Evolutionary conservation across 1,140 invertebrate species (phyloP), one percentile per base, ranked within the genome.

Genomic region (Leptinotarsa defecta): DNA sequence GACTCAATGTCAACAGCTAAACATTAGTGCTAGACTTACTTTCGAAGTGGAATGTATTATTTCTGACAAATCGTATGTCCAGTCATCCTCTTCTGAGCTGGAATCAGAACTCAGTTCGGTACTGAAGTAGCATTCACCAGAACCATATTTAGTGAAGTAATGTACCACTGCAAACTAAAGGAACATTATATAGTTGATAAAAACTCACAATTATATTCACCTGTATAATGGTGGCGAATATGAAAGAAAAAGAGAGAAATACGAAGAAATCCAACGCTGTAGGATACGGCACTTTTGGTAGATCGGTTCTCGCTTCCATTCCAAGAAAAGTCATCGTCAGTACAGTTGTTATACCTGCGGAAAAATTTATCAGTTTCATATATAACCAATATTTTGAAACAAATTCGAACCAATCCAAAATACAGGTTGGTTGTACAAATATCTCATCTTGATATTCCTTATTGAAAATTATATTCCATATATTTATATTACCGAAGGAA

Each of bases 241-340:
- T 94, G 84, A 95, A 96, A 2, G 90, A 91, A 82, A 96, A 96
- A 15, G 94, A 95, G 22, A 96, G 88, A 83, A 94, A 95, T 0
- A 96, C 93, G 84, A 95, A 96, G 77, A 94, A 94, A 83, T 96
- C 95, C 68, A 96, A 87, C 3, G 95, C 95, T 11, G 95, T 96
- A 1, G 93, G 93, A 86, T 96, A 96, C 49, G 94, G 90, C 48
- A 96, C 95, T 88, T 95, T 94, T 4, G 95, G 94, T 65, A 96
- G 86, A 87, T 96, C 94, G 15, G 92, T 94, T 68, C 95, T 89
- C 0, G 93, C 94, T 85, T 96, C 95, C 75, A 96, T 86, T 13
- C 94, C 94, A 62, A 96, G 86, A 83, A 95, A 96, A 1, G 94
- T 95, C 94, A 96, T 95, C 4, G 95, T 96, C 63, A 96, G 86